These are phyloP conservation scores for Meriones unguiculatus DNA, from an alignment of 2,113 vertebrate species.

Conservation along the genomic window DNA sequence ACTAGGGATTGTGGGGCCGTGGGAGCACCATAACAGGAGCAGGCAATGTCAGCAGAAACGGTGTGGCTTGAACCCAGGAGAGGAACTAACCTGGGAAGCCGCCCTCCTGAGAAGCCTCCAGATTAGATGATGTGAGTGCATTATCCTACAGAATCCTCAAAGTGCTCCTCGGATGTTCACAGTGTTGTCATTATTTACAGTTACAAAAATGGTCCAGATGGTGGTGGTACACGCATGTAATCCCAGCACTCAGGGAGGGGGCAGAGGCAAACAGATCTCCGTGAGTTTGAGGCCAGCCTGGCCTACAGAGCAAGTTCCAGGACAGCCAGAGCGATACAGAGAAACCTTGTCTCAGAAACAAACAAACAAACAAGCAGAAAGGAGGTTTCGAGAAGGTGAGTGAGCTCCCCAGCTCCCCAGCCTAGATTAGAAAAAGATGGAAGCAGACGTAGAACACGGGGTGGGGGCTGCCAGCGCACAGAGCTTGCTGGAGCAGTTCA, in stretches of 20 bases:
- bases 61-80: background rate
- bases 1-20: background rate
- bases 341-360: background rate
- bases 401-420: background rate
- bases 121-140: accelerated
- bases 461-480: background rate
- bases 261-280: background rate
- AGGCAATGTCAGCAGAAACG: background rate
- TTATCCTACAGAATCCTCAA: background rate
- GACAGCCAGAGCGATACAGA: background rate
- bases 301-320: background rate
- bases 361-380: background rate
- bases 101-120: background rate
- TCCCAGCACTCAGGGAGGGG: background rate
- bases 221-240: background rate
- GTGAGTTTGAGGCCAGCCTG: background rate
- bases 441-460: background rate
- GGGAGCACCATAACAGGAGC: background rate
- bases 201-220: background rate
- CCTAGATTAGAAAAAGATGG: background rate
- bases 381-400: background rate
- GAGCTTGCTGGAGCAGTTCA: background rate
- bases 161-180: background rate
- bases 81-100: background rate
- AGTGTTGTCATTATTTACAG: background rate